These are phyloP conservation scores for Cheilinus undulatus DNA, from an alignment of 2,113 vertebrate species.

Conservation along the genomic window DNA sequence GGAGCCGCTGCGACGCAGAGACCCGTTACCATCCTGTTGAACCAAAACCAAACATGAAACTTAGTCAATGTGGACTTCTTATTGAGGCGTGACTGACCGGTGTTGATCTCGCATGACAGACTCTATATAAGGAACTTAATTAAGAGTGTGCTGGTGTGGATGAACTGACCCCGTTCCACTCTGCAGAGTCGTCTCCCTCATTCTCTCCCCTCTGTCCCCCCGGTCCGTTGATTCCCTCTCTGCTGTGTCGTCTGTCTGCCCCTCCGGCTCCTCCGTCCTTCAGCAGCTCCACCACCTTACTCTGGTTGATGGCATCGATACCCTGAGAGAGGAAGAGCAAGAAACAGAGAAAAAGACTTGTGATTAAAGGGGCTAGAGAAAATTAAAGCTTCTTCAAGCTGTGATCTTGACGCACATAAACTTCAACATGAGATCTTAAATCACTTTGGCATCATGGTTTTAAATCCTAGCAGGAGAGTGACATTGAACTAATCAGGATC, in stretches of 20 bases:
- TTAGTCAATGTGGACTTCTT: not conserved
- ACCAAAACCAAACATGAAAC: not conserved
- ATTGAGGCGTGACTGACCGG: too few species aligned
- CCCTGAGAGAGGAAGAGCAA: conserved; percentile 77
- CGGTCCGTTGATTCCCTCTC: conserved; percentile 71
- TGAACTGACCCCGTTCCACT: conserved; percentile 89
- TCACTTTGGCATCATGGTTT: not conserved
- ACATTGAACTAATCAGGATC: conserved; percentile 13
- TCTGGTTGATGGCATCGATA: conserved; percentile 90
- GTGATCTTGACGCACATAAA: not conserved
- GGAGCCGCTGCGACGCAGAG: conserved; percentile 88
- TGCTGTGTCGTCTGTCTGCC: conserved; percentile 78
- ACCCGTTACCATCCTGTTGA: conserved; percentile 87
- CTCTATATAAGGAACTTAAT: too few species aligned
- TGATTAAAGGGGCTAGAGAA: not conserved
- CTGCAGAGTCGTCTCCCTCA: conserved; percentile 85
- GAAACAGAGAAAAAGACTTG: not conserved
- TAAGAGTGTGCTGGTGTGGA: too few species aligned
- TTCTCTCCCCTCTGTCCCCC: conserved; percentile 63
- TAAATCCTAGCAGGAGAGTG: conserved; percentile 25
- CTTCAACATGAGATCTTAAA: conserved; percentile 16
- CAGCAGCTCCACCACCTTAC: conserved; percentile 90
- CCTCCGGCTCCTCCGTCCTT: conserved; percentile 83
- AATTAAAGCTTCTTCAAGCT: conserved; percentile 7
- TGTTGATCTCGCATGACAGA: too few species aligned